Base-by-base conservation (phyloP, 2,888 invertebrate species). In the Cantharis rufa region DNA sequence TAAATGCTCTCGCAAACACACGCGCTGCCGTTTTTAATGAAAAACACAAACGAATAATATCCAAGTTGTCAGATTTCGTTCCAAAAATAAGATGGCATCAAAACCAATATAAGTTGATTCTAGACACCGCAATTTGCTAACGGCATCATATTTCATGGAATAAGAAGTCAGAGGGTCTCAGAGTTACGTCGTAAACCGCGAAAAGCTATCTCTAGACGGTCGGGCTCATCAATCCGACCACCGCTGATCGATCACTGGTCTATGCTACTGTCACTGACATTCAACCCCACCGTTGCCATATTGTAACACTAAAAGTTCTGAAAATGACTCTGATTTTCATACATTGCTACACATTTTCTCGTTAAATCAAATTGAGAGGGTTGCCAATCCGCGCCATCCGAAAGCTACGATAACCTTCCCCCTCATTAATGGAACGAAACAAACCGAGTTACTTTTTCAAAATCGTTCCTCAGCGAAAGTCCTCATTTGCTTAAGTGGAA, bases 71-170 rank as follows among this genome's bases (percentile, higher is more conserved):
- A 9, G 48, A 48, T 48, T 48, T 48, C n/a, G n/a, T 48, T 48
- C n/a, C 48, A 9, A 48, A 48, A 48, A 48, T 48, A 48, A 48
- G 48, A 48, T n/a, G 48, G 48, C 48, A 48, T 48, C 48, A 21
- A 15, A 15, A 15, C 64, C 64, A 24, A 66, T 24, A 16, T 21
- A 66, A 66, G 21, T 66, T 66, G 18, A 18, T 66, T 66, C 13
- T 66, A 76, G 72, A 73, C 72, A 80, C 82, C 80, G 80, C 82
- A 83, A 83, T 83, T 83, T 82, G 77, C 82, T 83, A 83, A 83
- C 82, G 82, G 82, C 78, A 76, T 80, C 81, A 82, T 83, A 83
- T 82, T 82, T 83, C 82, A 81, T 75, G 73, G 77, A 77, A 78
- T 75, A 72, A 77, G 62, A 69, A 71, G 74, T 63, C 61, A 63